Conservation (phyloP, 1,140 invertebrate species). For the Hetaerina americana region DNA sequence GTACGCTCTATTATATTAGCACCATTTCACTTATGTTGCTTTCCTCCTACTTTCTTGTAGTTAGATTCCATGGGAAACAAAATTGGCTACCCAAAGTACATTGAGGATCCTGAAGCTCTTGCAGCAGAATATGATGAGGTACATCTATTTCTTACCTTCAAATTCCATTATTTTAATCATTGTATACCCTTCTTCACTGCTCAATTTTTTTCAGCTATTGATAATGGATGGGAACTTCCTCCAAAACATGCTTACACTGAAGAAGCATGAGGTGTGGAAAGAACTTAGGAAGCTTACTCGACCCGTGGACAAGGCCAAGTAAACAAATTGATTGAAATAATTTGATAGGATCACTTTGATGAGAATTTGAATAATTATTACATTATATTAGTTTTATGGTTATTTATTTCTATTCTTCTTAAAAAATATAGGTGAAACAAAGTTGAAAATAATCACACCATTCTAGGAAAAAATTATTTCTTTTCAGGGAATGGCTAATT, state of each 20-base stretch:
- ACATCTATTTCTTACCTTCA: slow-evolving; percentile 6
- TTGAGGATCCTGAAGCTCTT: slow-evolving; percentile 34
- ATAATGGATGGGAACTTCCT: slow-evolving; percentile 35
- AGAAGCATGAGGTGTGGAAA: slow-evolving; percentile 30
- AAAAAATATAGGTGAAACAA: not conserved
- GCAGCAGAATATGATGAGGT: slow-evolving; percentile 37
- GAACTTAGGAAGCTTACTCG: slow-evolving; percentile 35
- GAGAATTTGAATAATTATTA: no score
- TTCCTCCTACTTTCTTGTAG: no score
- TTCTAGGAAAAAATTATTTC: no score
- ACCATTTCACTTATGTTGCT: not conserved
- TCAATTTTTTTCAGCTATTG: slow-evolving; percentile 27
- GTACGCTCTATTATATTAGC: no score
- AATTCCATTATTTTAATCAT: slow-evolving; percentile 1
- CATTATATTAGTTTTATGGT: no score
- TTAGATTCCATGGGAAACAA: slow-evolving; percentile 31
- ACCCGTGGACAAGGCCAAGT: slow-evolving; percentile 37
- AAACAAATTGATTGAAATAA: no score
- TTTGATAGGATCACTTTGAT: no score
- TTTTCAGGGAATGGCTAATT: slow-evolving; percentile 36
- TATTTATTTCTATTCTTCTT: not conserved
- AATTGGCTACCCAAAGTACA: slow-evolving; percentile 37
- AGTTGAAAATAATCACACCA: not conserved
- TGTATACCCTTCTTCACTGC: slow-evolving; percentile 5
- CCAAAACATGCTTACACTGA: slow-evolving; percentile 32